Evolutionary conservation across 2,113 vertebrate genomes (phyloP).

Genomic region (Panthera tigris): DNA sequence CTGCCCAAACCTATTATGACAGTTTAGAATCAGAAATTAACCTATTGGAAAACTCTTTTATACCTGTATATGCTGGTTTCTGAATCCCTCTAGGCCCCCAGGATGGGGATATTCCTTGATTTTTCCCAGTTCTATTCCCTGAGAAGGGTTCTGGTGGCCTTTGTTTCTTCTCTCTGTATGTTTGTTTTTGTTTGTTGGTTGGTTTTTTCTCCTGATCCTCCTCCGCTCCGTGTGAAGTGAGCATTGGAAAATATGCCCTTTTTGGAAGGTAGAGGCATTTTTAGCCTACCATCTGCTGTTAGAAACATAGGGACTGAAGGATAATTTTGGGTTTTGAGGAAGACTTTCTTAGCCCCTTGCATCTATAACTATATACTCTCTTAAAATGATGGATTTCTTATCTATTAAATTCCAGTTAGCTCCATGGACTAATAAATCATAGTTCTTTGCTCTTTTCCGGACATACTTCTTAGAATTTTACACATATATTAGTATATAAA

Average conservation of each 20-base stretch:
- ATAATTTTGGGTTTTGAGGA: not conserved
- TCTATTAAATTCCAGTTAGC: not conserved
- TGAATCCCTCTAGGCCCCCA: not conserved
- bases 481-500: not conserved
- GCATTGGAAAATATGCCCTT: not conserved
- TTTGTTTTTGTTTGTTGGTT: not conserved
- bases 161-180: not conserved
- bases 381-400: not conserved
- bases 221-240: not conserved
- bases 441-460: constrained; percentile 46
- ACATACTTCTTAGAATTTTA: not conserved
- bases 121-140: not conserved
- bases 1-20: not conserved
- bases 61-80: not conserved
- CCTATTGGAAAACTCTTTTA: not conserved
- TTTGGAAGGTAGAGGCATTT: not conserved
- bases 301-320: not conserved
- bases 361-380: not conserved
- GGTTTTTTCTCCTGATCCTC: not conserved
- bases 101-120: not conserved
- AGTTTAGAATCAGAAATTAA: not conserved
- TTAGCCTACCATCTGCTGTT: not conserved
- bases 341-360: not conserved
- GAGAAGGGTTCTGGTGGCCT: not conserved
- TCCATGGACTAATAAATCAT: not conserved